Conservation (phyloP, 2,113 vertebrate species). For the Plecotus auritus region DNA sequence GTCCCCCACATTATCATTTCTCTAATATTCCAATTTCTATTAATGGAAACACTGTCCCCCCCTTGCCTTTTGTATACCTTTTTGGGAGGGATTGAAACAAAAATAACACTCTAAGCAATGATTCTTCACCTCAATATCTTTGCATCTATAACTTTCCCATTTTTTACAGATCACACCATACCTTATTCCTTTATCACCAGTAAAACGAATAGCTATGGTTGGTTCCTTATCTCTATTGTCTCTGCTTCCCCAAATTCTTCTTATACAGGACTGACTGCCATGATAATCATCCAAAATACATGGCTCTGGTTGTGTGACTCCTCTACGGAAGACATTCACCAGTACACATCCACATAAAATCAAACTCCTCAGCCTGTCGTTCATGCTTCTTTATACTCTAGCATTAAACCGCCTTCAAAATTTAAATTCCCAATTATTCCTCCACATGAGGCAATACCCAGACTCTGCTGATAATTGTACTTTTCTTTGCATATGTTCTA, state of each 20-base stretch:
- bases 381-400: background rate
- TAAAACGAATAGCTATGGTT: background rate
- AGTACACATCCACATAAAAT: background rate
- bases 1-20: background rate
- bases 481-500: background rate
- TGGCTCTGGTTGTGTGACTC: background rate
- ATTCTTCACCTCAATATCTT: background rate
- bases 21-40: background rate
- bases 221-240: background rate
- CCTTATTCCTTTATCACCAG: background rate
- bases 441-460: background rate
- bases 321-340: background rate
- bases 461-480: background rate
- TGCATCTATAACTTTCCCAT: background rate
- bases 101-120: background rate
- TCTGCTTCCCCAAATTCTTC: background rate
- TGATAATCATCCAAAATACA: background rate
- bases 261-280: background rate
- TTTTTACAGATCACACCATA: background rate
- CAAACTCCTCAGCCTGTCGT: background rate
- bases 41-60: background rate
- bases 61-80: background rate
- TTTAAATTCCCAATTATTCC: constrained; percentile 17
- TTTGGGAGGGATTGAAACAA: background rate
- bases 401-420: background rate